Conservation (phyloP, 2,888 invertebrate genomes). For the Taphrorychus bicolor region DNA sequence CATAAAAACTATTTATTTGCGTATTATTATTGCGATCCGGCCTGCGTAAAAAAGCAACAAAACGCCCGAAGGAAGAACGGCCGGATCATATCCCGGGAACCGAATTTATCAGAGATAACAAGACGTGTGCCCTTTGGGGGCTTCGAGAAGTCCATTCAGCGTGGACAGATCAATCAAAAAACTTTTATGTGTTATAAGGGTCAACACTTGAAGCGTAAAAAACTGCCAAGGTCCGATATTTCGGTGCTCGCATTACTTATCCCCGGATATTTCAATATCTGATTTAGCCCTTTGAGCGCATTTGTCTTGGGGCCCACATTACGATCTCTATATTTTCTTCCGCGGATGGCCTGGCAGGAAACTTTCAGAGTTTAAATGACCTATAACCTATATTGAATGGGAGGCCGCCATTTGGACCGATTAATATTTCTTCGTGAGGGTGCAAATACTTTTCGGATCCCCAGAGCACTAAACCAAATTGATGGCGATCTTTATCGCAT, state of each 20-base stretch:
- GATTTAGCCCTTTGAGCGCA: neutral
- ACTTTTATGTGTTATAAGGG: constrained; percentile 23
- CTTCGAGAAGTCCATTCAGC: constrained; percentile 11
- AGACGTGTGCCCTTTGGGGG: constrained; percentile 23
- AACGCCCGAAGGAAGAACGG: neutral
- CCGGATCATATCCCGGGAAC: constrained; percentile 14
- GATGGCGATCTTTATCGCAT: constrained; percentile 13
- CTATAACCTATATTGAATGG: constrained; percentile 12
- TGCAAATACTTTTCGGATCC: constrained; percentile 11
- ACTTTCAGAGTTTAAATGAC: constrained; percentile 12
- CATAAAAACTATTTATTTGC: neutral
- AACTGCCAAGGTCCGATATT: neutral
- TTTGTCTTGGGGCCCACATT: constrained; percentile 1
- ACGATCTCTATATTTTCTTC: constrained; percentile 3
- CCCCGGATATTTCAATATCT: neutral
- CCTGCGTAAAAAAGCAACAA: constrained; percentile 1
- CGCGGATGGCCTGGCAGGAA: neutral
- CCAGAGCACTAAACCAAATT: constrained; percentile 10
- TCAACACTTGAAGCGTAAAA: constrained; percentile 22
- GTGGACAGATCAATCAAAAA: constrained; percentile 24
- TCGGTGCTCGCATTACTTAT: neutral
- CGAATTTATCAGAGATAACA: constrained; percentile 23
- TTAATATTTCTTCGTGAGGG: constrained; percentile 12
- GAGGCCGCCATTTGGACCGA: constrained; percentile 14
- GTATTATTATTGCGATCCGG: neutral